phyloP scores from a whole-genome alignment of 2,797 vertebrate species.

The Serranus cabrilla region DNA sequence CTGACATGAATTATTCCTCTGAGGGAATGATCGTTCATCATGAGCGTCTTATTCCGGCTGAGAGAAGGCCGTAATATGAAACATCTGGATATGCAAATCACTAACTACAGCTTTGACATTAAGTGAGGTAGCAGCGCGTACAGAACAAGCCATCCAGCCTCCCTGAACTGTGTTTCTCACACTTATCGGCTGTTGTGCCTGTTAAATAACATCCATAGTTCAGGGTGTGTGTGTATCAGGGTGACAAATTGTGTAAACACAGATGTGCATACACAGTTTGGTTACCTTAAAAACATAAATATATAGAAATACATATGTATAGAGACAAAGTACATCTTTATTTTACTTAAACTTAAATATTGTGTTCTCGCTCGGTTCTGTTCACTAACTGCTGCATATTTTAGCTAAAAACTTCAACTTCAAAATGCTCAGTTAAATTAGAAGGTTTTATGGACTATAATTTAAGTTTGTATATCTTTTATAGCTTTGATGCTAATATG shows the following conservation, averaged over 20 bases:
- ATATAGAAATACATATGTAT: background rate
- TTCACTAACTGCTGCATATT: background rate
- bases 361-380: background rate
- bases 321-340: background rate
- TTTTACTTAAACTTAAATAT: background rate
- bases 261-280: background rate
- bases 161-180: conserved; percentile 41
- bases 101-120: conserved; percentile 52
- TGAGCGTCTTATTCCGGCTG: conserved; percentile 65
- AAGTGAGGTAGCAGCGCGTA: conserved; percentile 56
- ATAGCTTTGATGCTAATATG: too few species aligned
- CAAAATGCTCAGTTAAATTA: background rate
- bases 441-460: background rate
- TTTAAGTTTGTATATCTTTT: too few species aligned
- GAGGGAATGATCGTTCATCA: conserved; percentile 68
- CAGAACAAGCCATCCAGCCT: conserved; percentile 52
- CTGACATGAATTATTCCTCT: conserved; percentile 50
- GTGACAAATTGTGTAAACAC: conserved; percentile 16
- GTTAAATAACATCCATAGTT: conserved; percentile 52
- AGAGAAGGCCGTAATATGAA: conserved; percentile 56
- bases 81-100: conserved; percentile 76
- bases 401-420: background rate
- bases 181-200: conserved; percentile 31
- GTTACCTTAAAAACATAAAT: background rate
- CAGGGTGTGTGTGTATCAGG: conserved; percentile 13